Evolutionary conservation across 1,140 invertebrate genomes (phyloP).

Genomic region (Xylocopa sonorina): DNA sequence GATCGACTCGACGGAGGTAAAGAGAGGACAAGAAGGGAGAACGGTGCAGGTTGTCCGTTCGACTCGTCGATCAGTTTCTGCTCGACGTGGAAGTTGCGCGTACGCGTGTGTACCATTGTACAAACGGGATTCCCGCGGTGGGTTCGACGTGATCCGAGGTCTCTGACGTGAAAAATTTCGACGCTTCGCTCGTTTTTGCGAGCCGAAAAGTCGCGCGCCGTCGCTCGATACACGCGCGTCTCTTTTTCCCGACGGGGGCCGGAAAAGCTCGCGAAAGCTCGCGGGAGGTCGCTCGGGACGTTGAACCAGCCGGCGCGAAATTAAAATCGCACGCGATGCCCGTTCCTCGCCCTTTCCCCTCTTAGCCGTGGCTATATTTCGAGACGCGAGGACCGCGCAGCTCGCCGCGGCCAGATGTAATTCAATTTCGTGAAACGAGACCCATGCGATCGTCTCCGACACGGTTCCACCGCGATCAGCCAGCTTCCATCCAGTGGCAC

Average conservation of each 20-base stretch:
- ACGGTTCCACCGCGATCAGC: neutral
- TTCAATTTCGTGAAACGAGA: conserved; percentile 32
- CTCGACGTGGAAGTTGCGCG: conserved; percentile 61
- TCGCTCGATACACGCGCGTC: neutral
- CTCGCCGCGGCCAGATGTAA: neutral
- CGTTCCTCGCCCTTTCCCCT: neutral
- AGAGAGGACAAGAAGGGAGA: conserved; percentile 56
- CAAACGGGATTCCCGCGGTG: neutral
- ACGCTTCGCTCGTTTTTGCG: neutral
- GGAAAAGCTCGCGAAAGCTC: neutral
- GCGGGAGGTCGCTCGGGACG: too few relatives aligned
- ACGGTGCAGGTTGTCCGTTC: conserved; percentile 71
- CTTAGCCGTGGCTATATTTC: neutral
- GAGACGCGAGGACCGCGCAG: neutral
- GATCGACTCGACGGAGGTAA: conserved; percentile 44
- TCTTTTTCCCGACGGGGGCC: neutral
- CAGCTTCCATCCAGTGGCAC: neutral
- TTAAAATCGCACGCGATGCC: conserved; percentile 23
- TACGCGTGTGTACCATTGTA: neutral
- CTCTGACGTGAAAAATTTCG: neutral
- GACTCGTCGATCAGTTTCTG: conserved; percentile 72
- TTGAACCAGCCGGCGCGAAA: conserved; percentile 2
- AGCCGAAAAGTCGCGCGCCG: neutral
- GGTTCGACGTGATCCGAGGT: neutral
- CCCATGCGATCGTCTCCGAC: conserved; percentile 41